Evolutionary conservation across 2,888 invertebrate species (phyloP), one percentile per base, ranked within the genome.

Genomic region (Parnassius orleans): DNA sequence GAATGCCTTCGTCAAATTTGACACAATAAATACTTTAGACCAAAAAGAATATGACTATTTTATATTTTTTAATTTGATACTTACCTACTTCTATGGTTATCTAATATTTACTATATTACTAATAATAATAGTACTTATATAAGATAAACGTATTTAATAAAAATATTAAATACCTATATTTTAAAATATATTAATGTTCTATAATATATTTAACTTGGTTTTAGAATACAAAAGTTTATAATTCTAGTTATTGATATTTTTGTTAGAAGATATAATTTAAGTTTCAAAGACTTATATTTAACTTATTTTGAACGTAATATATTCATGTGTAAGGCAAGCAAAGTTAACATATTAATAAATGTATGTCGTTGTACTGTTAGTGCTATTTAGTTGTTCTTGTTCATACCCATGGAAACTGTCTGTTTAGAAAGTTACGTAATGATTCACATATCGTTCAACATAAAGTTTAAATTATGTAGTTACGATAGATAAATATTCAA

Each of bases 1-100:
- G 65, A 60, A 64, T 60, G 65, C 66, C 67, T 66, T 66, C 46
- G 65, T 59, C 65, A 65, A 63, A 63, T 65, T 63, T 61, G 57
- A 60, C 64, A 59, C 63, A 59, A 61, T 68, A 33, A 33, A 5
- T 33, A 66, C 57, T 65, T 67, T 55, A 64, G 59, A 54, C 48
- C 33, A 47, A 43, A 65, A 59, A 61, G 52, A 60, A 57, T 41
- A 2, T 46, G 2, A 60, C 63, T 63, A 63, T 63, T 53, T 58
- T 58, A 63, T 63, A 63, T 11, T 51, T 33, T 54, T 63, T 11
- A 33, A 63, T 63, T 63, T 63, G 46, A 55, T 59, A 63, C 46
- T 58, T 58, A 57, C 19, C 52, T 59, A 59, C 48, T 41, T 59
- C 46, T 54, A 41, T 47, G 52, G 55, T 52, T 51, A 50, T 54